phyloP scores from a whole-genome alignment of 2,888 invertebrate species.

The Trypoxylon attenuatum region DNA sequence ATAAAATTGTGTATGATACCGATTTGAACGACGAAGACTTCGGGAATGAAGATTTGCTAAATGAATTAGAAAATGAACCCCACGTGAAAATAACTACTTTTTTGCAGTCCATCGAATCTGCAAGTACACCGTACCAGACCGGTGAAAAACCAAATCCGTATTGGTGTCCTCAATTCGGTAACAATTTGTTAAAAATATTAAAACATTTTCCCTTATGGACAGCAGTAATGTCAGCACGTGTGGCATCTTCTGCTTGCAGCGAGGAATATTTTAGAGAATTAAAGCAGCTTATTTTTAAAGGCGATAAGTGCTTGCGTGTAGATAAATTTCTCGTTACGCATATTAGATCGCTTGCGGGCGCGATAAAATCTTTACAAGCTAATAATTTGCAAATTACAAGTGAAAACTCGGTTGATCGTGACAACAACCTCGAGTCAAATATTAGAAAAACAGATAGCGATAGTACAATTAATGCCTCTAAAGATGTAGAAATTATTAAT shows the following conservation, averaged over 20 bases:
- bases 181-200: neutral
- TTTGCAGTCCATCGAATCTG: neutral
- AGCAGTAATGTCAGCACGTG: neutral
- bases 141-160: neutral
- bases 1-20: neutral
- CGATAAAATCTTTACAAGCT: constrained; percentile 24
- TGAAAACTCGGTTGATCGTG: too few species aligned
- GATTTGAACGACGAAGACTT: neutral
- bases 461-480: too few species aligned
- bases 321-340: constrained; percentile 38
- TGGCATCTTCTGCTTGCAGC: neutral
- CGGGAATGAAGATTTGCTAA: neutral
- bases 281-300: neutral
- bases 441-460: too few species aligned
- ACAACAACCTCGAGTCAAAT: too few species aligned
- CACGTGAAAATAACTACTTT: neutral
- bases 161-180: neutral
- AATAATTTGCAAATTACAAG: too few species aligned
- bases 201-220: neutral
- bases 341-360: constrained; percentile 22
- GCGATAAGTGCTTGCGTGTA: constrained; percentile 9
- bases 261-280: neutral
- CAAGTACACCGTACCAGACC: neutral
- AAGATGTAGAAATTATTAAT: too few species aligned
- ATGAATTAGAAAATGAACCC: neutral